Conservation (phyloP, 2,113 vertebrate species). For the Scortum barcoo region DNA sequence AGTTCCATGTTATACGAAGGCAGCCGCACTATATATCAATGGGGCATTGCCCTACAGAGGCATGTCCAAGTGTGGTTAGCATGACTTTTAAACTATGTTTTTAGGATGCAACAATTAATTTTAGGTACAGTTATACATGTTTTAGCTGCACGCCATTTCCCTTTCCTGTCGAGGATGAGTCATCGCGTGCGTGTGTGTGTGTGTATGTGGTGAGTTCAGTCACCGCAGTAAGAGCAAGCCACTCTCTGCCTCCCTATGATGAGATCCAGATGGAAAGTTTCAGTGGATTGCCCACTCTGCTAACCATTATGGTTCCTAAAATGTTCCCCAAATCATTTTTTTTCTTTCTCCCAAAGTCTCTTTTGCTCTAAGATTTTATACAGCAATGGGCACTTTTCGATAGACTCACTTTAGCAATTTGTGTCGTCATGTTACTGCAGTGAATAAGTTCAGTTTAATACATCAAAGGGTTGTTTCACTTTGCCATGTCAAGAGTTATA, state of each 20-base stretch:
- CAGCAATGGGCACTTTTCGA: slow-evolving; percentile 11
- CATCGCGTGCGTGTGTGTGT: slow-evolving; percentile 48
- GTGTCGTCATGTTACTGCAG: not conserved
- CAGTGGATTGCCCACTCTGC: slow-evolving; percentile 68
- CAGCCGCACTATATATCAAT: slow-evolving; percentile 11
- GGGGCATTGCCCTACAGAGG: slow-evolving; percentile 31
- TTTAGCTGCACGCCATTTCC: slow-evolving; percentile 78
- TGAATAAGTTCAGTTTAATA: slow-evolving; percentile 10
- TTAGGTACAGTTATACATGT: slow-evolving; percentile 69
- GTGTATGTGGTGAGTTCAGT: slow-evolving; percentile 64
- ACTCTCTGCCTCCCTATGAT: slow-evolving; percentile 72
- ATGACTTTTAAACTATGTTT: slow-evolving; percentile 59
- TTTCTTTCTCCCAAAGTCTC: slow-evolving; percentile 34
- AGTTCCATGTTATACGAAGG: not conserved
- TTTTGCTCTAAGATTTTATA: slow-evolving; percentile 38
- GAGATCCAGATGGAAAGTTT: slow-evolving; percentile 81
- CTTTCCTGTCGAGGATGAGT: slow-evolving; percentile 73
- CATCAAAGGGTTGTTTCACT: slow-evolving; percentile 38
- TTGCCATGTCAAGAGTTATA: slow-evolving; percentile 9
- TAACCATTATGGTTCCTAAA: slow-evolving; percentile 74
- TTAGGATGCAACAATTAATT: slow-evolving; percentile 63
- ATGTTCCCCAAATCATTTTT: slow-evolving; percentile 62
- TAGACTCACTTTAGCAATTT: slow-evolving; percentile 6
- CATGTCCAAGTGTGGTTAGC: slow-evolving; percentile 47
- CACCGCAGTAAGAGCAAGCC: slow-evolving; percentile 68